phyloP scores from a whole-genome alignment of 2,113 vertebrate species.

The Ivindomyrus marchei region DNA sequence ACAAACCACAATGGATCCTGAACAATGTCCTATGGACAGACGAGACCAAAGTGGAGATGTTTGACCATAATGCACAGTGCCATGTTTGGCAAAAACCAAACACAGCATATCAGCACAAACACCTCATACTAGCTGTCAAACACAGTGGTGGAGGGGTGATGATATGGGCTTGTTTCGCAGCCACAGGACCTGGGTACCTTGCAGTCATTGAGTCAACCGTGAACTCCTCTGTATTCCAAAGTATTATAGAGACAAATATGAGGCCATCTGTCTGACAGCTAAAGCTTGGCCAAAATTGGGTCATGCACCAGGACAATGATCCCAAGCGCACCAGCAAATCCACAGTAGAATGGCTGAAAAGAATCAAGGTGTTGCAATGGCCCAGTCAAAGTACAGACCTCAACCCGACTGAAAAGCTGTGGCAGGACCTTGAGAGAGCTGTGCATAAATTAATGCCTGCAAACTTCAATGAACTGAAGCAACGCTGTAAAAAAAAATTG shows the following conservation, averaged over 20 bases:
- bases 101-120: background rate
- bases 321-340: background rate
- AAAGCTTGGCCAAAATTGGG: background rate
- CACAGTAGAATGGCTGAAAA: background rate
- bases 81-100: background rate
- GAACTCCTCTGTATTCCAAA: background rate
- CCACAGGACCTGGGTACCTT: background rate
- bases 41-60: background rate
- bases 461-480: background rate
- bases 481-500: background rate
- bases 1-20: background rate
- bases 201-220: background rate
- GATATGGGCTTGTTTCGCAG: background rate
- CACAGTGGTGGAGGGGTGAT: background rate
- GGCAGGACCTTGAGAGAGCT: background rate
- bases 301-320: background rate
- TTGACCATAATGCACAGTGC: background rate
- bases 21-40: background rate
- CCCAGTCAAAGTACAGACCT: background rate
- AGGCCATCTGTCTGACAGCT: background rate
- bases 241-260: background rate
- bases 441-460: background rate
- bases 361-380: background rate
- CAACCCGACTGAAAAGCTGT: background rate
- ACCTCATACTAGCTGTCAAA: background rate